Evolutionary conservation across 2,888 invertebrate genomes (phyloP), one percentile per base, ranked within the genome.

Genomic region (Dryococelus australis): DNA sequence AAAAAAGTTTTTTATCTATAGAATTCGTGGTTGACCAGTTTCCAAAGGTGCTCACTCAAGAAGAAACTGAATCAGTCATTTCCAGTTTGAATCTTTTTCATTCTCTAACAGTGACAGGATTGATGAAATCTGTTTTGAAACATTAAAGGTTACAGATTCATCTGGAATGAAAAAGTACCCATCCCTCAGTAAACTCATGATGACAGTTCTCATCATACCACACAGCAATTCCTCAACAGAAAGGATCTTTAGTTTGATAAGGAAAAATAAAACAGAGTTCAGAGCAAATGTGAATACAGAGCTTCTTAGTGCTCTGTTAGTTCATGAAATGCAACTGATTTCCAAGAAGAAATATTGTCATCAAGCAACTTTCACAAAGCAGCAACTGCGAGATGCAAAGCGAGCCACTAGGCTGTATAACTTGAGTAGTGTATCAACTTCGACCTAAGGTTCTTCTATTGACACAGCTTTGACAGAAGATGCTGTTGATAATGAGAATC

Each of bases 251-350:
- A 65, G 65, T 65, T 65, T 65, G 20, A 16, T 65, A 16, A 13
- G 65, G 65, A 65, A 65, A 65, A 65, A 65, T 16, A 65, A 65
- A 16, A 65, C 65, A 13, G 65, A 65, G 20, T 65, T 65, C 65
- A 65, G 65, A 65, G 65, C 65, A 65, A 65, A 65, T 65, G 24
- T 65, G 65, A 65, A 65, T 20, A 65, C 65, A 65, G 65, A n/a
- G n/a, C n/a, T n/a, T n/a, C n/a, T n/a, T n/a, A n/a, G n/a, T n/a
- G n/a, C n/a, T n/a, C n/a, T n/a, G n/a, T n/a, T n/a, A n/a, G n/a
- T n/a, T n/a, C n/a, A n/a, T n/a, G n/a, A n/a, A n/a, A n/a, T n/a
- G n/a, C n/a, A n/a, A n/a, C n/a, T n/a, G n/a, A n/a, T n/a, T n/a
- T n/a, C n/a, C n/a, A n/a, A n/a, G n/a, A n/a, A n/a, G n/a, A n/a